phyloP scores from a whole-genome alignment of 2,888 invertebrate genomes.

The Cephus pulcher region DNA sequence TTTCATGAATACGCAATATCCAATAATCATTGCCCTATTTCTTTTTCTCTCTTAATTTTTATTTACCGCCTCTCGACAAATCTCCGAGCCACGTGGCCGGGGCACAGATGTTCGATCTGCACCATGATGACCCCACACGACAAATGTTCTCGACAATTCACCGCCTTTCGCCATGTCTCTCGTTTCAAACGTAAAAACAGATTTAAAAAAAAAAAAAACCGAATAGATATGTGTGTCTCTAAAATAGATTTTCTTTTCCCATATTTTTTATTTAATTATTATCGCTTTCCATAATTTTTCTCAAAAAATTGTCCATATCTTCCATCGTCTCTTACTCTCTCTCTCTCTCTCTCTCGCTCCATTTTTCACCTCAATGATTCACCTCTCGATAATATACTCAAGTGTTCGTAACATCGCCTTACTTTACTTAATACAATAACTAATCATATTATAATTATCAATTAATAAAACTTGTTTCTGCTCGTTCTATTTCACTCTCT shows the following conservation, averaged over 20 bases:
- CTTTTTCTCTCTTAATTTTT: background rate
- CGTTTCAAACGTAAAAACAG: constrained; percentile 22
- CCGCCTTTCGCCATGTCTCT: constrained; percentile 12
- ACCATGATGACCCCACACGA: constrained; percentile 17
- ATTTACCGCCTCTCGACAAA: background rate
- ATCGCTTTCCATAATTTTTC: constrained; percentile 35
- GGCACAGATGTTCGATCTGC: background rate
- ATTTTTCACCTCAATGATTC: constrained; percentile 11
- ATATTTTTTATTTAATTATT: constrained; percentile 35
- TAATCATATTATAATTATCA: constrained; percentile 60
- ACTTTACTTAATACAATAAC: constrained; percentile 60
- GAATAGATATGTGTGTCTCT: constrained; percentile 51
- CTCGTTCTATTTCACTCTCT: constrained; percentile 33
- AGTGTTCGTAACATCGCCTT: constrained; percentile 54
- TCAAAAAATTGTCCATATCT: constrained; percentile 40
- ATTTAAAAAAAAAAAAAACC: constrained; percentile 35
- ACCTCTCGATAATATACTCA: constrained; percentile 39
- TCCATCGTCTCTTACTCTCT: constrained; percentile 20
- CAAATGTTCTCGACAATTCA: constrained; percentile 14
- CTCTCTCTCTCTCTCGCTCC: constrained; percentile 4
- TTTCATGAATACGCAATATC: background rate
- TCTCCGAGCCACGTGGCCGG: background rate
- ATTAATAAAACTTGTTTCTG: constrained; percentile 59
- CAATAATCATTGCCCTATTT: background rate
- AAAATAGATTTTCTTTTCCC: constrained; percentile 45